Conservation (phyloP, 2,113 vertebrate genomes). For the Psittacus erithacus region DNA sequence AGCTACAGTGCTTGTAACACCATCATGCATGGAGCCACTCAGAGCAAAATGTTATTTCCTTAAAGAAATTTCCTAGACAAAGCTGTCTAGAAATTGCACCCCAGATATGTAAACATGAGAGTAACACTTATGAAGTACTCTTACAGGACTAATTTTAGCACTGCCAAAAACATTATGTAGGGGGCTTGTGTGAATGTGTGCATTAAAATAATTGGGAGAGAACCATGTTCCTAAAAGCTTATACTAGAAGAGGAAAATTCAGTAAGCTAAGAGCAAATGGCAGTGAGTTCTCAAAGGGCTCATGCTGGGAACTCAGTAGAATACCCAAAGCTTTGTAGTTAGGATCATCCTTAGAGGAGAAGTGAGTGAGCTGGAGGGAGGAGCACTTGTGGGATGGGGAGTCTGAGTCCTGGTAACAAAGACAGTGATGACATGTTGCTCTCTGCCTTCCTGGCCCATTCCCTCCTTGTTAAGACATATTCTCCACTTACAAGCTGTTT, state of each 20-base stretch:
- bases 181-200: not conserved
- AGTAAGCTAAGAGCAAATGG: not conserved
- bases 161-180: not conserved
- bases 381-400: accelerated
- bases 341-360: not conserved
- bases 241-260: not conserved
- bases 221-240: not conserved
- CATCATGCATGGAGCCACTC: not conserved
- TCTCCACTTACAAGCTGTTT: not conserved
- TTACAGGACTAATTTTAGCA: not conserved
- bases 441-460: not conserved
- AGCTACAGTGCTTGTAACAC: not conserved
- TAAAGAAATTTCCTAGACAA: not conserved
- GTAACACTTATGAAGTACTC: not conserved
- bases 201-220: not conserved
- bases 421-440: not conserved
- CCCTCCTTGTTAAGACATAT: not conserved
- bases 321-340: not conserved
- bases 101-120: not conserved
- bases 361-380: not conserved
- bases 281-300: not conserved
- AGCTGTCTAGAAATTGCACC: not conserved
- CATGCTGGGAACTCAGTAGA: not conserved
- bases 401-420: not conserved
- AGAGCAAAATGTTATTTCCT: not conserved